Evolutionary conservation across 2,797 vertebrate genomes (phyloP), one percentile per base, ranked within the genome.

Genomic region (Furcifer pardalis): DNA sequence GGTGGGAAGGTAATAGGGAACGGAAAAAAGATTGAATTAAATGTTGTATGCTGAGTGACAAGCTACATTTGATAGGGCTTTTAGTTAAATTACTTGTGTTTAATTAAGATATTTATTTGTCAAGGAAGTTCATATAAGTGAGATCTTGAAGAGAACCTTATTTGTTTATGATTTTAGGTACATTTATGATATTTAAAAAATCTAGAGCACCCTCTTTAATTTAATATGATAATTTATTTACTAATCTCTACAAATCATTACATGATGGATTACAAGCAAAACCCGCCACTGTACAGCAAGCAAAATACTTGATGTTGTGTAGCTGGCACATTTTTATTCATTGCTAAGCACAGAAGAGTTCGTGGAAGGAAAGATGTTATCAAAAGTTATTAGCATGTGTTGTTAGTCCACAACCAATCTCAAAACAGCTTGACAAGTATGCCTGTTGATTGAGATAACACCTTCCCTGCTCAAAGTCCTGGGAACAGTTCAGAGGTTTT

Each of bases 21-120:
- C 93, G 95, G 96, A 91, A 94, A 94, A 95, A 96, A 96, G 97
- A 97, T 97, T 97, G 97, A 97, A 97, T 98, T 97, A 97, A 96
- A 96, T 95, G 96, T 96, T 96, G 94, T 91, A 91, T 94, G 94
- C 95, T 96, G 96, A 98, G 95, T 97, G 97, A 97, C 97, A 96
- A 96, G 93, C 85, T 94, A 91, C 95, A 96, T 97, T 97, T 93
- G 94, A 98, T 97, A 97, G 95, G 96, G 97, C 97, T 98, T 97
- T 98, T 97, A 98, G 97, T 96, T 97, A 98, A 98, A 98, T 98
- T 98, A 96, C 97, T 96, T 96, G 96, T 96, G 96, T 97, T 97
- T 97, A 96, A 97, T 97, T 97, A 97, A 97, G 95, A 96, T 90
- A 96, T 95, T 96, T 94, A 95, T 96, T 97, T 96, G 96, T 94